Evolutionary conservation across 2,888 invertebrate species (phyloP).

Genomic region (Cheilosia vernalis): DNA sequence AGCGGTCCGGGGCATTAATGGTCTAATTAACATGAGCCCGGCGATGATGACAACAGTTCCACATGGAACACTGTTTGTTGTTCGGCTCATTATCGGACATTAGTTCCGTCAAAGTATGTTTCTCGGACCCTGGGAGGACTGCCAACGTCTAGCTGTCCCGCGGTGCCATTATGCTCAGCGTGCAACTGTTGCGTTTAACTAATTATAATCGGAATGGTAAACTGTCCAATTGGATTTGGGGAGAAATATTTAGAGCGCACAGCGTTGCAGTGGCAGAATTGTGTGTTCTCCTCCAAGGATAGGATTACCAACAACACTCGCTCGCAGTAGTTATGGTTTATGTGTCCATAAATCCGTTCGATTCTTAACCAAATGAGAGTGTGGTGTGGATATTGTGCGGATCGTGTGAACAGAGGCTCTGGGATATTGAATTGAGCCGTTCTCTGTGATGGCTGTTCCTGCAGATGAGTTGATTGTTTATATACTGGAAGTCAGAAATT

Average conservation of each 20-base stretch:
- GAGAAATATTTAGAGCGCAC: conserved; percentile 25
- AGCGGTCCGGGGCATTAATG: conserved; percentile 62
- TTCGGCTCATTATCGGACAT: conserved; percentile 61
- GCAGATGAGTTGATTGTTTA: conserved; percentile 14
- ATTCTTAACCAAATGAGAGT: conserved; percentile 69
- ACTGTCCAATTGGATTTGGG: conserved; percentile 5
- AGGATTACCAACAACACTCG: conserved; percentile 30
- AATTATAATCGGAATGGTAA: conserved; percentile 40
- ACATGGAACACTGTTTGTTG: conserved; percentile 41
- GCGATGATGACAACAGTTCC: conserved; percentile 51
- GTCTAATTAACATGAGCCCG: conserved; percentile 70
- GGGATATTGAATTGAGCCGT: conserved; percentile 18
- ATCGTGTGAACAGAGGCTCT: conserved; percentile 56
- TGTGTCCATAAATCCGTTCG: conserved; percentile 45
- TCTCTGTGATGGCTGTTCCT: background rate
- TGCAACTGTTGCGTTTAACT: conserved; percentile 49
- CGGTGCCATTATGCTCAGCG: conserved; percentile 52
- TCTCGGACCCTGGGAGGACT: background rate
- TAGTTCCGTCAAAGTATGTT: conserved; percentile 18
- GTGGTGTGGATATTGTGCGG: conserved; percentile 18
- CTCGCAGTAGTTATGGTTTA: conserved; percentile 38
- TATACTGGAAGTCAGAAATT: conserved; percentile 45
- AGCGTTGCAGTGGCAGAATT: conserved; percentile 34
- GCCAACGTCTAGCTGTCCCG: conserved; percentile 37
- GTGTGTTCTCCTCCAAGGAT: background rate